These are phyloP conservation scores for Zosterops hypoxanthus DNA, from an alignment of 2,113 vertebrate species.

Conservation along the genomic window DNA sequence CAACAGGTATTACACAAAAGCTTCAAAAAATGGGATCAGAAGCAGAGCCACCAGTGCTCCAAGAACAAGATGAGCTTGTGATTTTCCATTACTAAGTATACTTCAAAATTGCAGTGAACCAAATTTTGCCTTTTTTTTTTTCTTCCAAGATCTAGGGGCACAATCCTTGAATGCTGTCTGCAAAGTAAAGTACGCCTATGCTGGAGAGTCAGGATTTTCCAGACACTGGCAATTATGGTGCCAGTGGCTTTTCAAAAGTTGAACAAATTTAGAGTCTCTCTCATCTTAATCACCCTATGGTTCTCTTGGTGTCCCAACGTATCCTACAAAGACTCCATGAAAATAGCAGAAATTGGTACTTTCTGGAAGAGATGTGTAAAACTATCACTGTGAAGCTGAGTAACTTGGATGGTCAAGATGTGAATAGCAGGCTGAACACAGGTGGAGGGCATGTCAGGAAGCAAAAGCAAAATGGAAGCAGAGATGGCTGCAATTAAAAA, in stretches of 20 bases:
- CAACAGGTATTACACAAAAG: neutral
- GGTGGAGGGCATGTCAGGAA: neutral
- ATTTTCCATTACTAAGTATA: neutral
- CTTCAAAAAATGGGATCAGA: neutral
- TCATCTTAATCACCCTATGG: neutral
- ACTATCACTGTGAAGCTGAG: neutral
- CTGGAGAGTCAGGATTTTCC: neutral
- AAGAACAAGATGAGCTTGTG: neutral
- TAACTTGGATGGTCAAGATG: neutral
- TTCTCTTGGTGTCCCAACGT: neutral
- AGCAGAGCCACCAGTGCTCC: neutral
- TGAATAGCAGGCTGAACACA: neutral
- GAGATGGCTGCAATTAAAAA: neutral
- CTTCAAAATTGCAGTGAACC: neutral
- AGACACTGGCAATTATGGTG: neutral
- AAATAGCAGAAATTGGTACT: neutral
- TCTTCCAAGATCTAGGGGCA: neutral
- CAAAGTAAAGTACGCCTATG: neutral
- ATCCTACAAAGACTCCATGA: neutral
- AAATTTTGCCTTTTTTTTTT: neutral
- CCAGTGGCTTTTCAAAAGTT: neutral
- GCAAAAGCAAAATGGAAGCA: constrained; percentile 7
- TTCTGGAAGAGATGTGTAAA: neutral
- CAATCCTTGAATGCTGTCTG: neutral
- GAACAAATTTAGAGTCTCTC: neutral